Evolutionary conservation across 53 echinoderm and acorn worm genomes (phyloP), one percentile per base, ranked within the genome.

Genomic region (Echinometra lucunter): DNA sequence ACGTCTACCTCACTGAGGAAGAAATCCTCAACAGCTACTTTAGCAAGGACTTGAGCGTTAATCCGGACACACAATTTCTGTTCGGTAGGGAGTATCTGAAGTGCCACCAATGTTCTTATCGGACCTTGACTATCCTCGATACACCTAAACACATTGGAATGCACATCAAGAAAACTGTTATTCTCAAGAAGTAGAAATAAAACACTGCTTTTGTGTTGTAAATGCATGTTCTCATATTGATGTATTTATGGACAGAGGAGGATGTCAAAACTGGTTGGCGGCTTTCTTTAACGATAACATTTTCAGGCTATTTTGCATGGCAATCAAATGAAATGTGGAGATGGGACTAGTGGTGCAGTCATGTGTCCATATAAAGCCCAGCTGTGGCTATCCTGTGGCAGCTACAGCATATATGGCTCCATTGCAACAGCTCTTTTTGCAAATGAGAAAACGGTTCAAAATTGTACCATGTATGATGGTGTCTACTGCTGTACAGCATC

Each of bases 101-200:
- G 2, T 93, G 93, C 42, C 55, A 80, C 32, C 45, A 21, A 16
- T 93, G 93, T 57, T 25, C 80, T 1, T 93, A 18, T 58, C 57
- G 57, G 23, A 93, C 93, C 1, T 56, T 93, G 34, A 93, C 93
- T 25, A 93, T 93, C 37, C 10, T 93, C 15, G 93, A 93, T 44
- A 60, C 81, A 35, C 93, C 81, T 37, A 27, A 30, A 8, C 93
- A 93, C 40, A 57, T 93, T 56, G 93, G 49, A 81, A 23, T 19
- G 32, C 93, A 93, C 37, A 35, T 93, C 53, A 93, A 80, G 93
- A 93, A 93, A 70, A 69, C 44, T 44, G 92, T 92, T 4, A 45
- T 67, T 92, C 72, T 67, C 28, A 92, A 88, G 30, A 88, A 88
- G 30, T 88, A 30, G 12, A 18, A 2, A 5, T 21, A 10, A 34